Base-by-base conservation (phyloP, 1,140 invertebrate species). In the Trypoxylus dichotomus region DNA sequence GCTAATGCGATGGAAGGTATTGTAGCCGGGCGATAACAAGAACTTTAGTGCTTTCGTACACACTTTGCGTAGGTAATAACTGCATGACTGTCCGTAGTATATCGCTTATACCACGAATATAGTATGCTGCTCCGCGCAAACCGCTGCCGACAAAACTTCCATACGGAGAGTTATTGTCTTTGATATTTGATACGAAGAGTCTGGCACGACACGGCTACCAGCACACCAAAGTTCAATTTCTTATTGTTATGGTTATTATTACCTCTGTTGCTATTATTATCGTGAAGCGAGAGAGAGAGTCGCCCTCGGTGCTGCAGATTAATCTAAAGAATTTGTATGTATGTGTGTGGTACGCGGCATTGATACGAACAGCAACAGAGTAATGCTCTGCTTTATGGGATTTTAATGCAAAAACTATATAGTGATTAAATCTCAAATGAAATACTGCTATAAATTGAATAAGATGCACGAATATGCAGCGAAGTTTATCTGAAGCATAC, bases 21-120 rank as follows among this genome's bases (percentile, higher is more conserved):
- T 77, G 76, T 76, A 29, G 15, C 47, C 21, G 15, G 47, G 24
- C 75, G 75, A 76, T 76, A 76, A 76, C 75, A 76, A 76, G 29
- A 32, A 68, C 54, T 76, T 71, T 76, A 76, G 47, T 76, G 29
- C 47, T 76, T 37, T 76, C 60, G 63, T 29, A 68, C 75, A 76
- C 41, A 54, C 19, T 76, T 58, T 68, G 75, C 75, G 75, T 76
- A 76, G 75, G 75, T 32, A 68, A 76, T 54, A 76, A 76, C 75
- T 27, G n/a, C 75, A n/a, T 32, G 54, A 68, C 21, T 68, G 60
- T 60, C 63, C 2, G 47, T 54, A 19, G 47, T 54, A 54, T 54
- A 54, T 54, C 47, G 47, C 47, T 13, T 47, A n/a, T 47, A 47
- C 43, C 47, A 54, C 15, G 47, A 54, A 54, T 54, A 54, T 5